These are phyloP conservation scores for Parapristionchus giblindavisi DNA, from an alignment of 2,888 invertebrate genomes.

Conservation along the genomic window DNA sequence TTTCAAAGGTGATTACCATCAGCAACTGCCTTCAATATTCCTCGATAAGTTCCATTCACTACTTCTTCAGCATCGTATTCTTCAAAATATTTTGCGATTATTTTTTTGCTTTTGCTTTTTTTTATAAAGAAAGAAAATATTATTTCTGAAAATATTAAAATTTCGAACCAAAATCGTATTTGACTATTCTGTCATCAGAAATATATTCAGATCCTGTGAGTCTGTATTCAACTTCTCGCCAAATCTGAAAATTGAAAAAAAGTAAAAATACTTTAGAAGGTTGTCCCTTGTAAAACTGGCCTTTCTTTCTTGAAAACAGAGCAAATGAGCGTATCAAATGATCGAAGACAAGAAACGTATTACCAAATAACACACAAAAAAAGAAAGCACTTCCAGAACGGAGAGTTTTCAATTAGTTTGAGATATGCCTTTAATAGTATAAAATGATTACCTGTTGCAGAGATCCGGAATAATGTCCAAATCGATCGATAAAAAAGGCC, in stretches of 20 bases:
- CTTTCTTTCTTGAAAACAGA: background rate
- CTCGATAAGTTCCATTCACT: too few species aligned
- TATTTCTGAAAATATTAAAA: background rate
- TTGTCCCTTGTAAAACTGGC: background rate
- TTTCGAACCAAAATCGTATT: constrained; percentile 11
- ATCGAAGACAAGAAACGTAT: background rate
- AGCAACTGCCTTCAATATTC: too few species aligned
- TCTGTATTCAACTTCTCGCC: constrained; percentile 3
- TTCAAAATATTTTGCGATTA: background rate
- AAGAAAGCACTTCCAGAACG: too few species aligned
- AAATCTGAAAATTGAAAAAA: constrained; percentile 21
- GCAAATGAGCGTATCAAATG: background rate
- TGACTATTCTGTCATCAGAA: background rate
- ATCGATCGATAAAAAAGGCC: background rate
- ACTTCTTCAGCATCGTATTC: constrained; percentile 7
- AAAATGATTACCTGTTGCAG: background rate
- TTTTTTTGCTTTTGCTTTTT: background rate
- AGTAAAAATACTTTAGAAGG: background rate
- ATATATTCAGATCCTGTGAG: background rate
- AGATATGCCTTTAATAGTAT: too few species aligned
- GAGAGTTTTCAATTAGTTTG: too few species aligned
- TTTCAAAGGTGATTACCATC: too few species aligned
- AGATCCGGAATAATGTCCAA: constrained; percentile 5
- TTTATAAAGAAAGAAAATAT: background rate
- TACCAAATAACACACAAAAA: background rate